These are phyloP conservation scores for Spodoptera litura DNA, from an alignment of 1,140 invertebrate genomes.

Conservation along the genomic window DNA sequence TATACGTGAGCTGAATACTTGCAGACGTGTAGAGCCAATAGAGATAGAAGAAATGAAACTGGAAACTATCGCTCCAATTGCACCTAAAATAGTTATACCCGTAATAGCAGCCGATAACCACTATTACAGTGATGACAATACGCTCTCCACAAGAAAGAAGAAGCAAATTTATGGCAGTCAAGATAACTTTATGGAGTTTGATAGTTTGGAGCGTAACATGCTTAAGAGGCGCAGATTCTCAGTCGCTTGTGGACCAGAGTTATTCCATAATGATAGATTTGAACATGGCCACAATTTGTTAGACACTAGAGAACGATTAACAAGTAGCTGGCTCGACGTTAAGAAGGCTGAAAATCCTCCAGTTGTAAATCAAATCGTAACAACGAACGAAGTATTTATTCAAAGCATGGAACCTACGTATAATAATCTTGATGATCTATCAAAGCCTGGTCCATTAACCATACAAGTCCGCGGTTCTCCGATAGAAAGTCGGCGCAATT, in stretches of 20 bases:
- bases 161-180: constrained; percentile 56
- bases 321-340: constrained; percentile 78
- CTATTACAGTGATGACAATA: constrained; percentile 73
- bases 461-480: constrained; percentile 91
- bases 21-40: constrained; percentile 74
- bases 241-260: constrained; percentile 72
- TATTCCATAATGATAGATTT: constrained; percentile 58
- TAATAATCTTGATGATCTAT: constrained; percentile 65
- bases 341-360: constrained; percentile 61
- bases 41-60: constrained; percentile 61
- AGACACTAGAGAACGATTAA: constrained; percentile 62
- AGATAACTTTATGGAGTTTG: constrained; percentile 86
- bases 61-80: constrained; percentile 62
- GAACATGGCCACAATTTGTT: constrained; percentile 53
- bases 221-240: constrained; percentile 76
- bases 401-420: constrained; percentile 85
- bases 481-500: constrained; percentile 67
- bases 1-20: constrained; percentile 85
- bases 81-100: constrained; percentile 80
- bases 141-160: constrained; percentile 57
- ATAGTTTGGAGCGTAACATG: constrained; percentile 90
- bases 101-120: constrained; percentile 74
- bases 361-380: constrained; percentile 40
- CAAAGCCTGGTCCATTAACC: constrained; percentile 89
- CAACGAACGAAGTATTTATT: constrained; percentile 65